phyloP scores from a whole-genome alignment of 2,888 invertebrate species.

The Apamea sordens region DNA sequence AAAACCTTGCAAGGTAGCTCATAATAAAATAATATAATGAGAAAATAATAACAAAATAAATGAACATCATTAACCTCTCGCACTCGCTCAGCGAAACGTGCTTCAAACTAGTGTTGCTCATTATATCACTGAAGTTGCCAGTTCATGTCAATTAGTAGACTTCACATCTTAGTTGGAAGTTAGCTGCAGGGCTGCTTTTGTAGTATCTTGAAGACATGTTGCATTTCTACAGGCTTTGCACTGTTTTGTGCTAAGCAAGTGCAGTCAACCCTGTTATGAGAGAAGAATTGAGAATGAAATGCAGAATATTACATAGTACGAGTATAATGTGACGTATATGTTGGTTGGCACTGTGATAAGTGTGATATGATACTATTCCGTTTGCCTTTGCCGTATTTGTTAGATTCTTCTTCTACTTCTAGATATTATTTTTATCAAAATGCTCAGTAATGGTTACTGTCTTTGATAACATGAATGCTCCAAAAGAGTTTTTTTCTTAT shows the following conservation, averaged over 20 bases:
- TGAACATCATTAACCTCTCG: conserved; percentile 12
- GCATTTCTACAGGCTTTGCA: not conserved
- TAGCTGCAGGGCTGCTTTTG: not conserved
- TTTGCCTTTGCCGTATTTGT: not conserved
- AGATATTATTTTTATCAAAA: not conserved
- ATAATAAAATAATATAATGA: conserved; percentile 6
- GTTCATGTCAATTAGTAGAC: conserved; percentile 28
- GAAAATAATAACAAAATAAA: conserved; percentile 13
- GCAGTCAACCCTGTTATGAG: not conserved
- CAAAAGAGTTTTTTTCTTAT: not conserved
- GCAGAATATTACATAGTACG: not conserved
- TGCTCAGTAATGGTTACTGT: too few relatives aligned
- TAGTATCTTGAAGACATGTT: not conserved
- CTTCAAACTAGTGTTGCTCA: conserved; percentile 24
- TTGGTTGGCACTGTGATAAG: not conserved
- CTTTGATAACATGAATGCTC: not conserved
- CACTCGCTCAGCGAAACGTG: conserved; percentile 27
- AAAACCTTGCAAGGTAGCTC: not conserved
- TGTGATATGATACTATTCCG: not conserved
- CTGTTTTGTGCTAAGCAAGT: not conserved
- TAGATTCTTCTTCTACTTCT: not conserved
- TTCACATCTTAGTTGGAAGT: not conserved
- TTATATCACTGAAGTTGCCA: conserved; percentile 12
- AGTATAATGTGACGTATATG: not conserved
- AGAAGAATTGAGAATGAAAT: not conserved